Conservation (phyloP, 2,113 vertebrate genomes). For the Poecile atricapillus region DNA sequence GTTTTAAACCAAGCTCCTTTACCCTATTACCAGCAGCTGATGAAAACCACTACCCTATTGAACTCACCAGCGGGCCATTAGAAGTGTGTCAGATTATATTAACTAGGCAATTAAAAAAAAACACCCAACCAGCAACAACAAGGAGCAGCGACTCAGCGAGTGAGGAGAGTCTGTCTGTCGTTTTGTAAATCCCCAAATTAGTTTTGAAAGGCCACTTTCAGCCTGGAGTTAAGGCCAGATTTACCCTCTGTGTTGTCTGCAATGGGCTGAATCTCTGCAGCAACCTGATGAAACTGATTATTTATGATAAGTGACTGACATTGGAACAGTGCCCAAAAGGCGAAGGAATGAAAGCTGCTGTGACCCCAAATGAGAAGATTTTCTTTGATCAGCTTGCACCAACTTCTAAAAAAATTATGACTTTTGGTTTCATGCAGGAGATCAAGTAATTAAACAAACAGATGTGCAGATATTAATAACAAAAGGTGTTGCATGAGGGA, state of each 20-base stretch:
- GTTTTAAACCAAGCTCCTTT: conserved; percentile 34
- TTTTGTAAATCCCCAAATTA: conserved; percentile 63
- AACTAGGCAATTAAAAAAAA: conserved; percentile 57
- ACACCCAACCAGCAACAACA: conserved; percentile 37
- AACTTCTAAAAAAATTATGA: conserved; percentile 10
- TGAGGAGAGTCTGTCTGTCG: conserved; percentile 46
- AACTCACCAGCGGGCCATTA: conserved; percentile 51
- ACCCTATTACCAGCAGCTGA: conserved; percentile 43
- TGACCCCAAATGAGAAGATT: conserved; percentile 42
- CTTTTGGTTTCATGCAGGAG: neutral
- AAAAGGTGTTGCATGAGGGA: conserved; percentile 25
- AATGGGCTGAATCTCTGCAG: conserved; percentile 27
- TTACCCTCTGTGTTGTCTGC: conserved; percentile 25
- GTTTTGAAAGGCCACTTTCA: conserved; percentile 69
- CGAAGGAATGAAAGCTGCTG: conserved; percentile 5
- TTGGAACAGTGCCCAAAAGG: conserved; percentile 48
- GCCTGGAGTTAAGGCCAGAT: conserved; percentile 70
- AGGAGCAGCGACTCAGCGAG: neutral
- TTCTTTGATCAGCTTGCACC: conserved; percentile 24
- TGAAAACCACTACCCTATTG: conserved; percentile 42
- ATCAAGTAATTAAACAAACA: conserved; percentile 60
- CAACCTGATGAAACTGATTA: conserved; percentile 64
- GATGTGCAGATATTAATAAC: conserved; percentile 60
- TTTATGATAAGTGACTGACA: conserved; percentile 65
- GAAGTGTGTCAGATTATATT: conserved; percentile 58